Evolutionary conservation across 2,113 vertebrate species (phyloP), one percentile per base, ranked within the genome.

Genomic region (Eidolon helvum): DNA sequence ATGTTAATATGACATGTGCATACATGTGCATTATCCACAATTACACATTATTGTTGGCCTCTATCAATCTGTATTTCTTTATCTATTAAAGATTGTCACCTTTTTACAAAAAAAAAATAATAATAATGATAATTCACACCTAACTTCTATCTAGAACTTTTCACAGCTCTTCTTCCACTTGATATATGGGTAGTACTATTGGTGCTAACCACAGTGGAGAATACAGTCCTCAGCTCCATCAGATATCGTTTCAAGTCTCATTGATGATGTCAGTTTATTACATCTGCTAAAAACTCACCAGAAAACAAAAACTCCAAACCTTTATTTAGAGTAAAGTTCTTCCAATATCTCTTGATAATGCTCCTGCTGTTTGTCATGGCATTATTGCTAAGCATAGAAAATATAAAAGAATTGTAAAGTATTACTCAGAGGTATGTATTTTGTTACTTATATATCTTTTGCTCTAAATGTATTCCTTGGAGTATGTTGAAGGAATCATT

Each of bases 301-400:
- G 38, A 28, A 88, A 7, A 66, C n/a, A 91, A 78, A 72, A 88
- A 45, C 59, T 38, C 8, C 38, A 19, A 90, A 90, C 57, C n/a
- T 66, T 83, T 59, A 90, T 83, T 93, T 55, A 35, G 22, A 75
- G 10, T 74, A 35, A 79, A 55, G 3, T 86, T 87, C 85, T 90
- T 59, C 5, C 18, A 28, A 2, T 95, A 22, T 57, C 43, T 86
- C 24, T 3, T 77, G 19, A 68, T 61, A 59, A 86, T 78, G 10
- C 5, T 38, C 4, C 12, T 89, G 16, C 0, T 91, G 2, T 84
- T 80, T 94, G 2, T 85, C 45, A 61, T 26, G 3, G 11, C 9
- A 50, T 61, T 96, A 11, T 50, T 48, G 2, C 10, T 82, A 88
- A 66, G 48, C 68, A 30, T 5, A 93, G 63, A 53, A 91, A 66